Base-by-base conservation (phyloP, 2,888 invertebrate species). In the Teleogryllus oceanicus region DNA sequence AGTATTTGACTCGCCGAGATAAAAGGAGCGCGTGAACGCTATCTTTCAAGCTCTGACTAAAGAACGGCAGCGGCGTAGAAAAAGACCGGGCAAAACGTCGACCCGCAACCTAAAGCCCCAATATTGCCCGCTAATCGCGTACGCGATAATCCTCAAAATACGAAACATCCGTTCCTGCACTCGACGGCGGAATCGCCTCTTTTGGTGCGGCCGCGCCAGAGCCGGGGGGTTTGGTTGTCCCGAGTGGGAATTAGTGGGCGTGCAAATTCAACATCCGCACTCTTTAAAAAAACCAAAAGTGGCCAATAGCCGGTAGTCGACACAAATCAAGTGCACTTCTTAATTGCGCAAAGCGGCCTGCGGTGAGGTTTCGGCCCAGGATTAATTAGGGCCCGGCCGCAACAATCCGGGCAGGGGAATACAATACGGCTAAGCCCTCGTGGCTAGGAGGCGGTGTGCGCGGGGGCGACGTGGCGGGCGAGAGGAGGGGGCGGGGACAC, bases 351-450 rank as follows among this genome's bases (percentile, higher is more conserved):
- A 82, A 80, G 80, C 80, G 62, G 79, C 80, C 78, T 80, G 82
- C 78, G 82, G 82, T 80, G 51, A 79, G 77, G 79, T 75, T 78
- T 24, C 81, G 79, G 78, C 49, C 80, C 77, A 79, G 80, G 82
- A 82, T 82, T 82, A 80, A 82, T 82, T 82, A 82, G 80, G 21
- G 78, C 20, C 74, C 78, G 81, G 80, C 81, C 81, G 78, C 81
- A 81, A 78, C 80, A 51, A 79, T 21, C 76, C 49, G 49, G 77
- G 62, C 62, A n/a, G 62, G 62, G 62, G 62, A 62, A 62, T 62
- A 62, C 62, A 62, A 62, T 62, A 62, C 62, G 62, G 62, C 62
- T 62, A 62, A 62, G 62, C 62, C 62, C 62, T 37, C 62, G 62
- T 62, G 62, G 37, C 37, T 37, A 37, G 37, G 37, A 37, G 37